Conservation (phyloP, 2,113 vertebrate species). For the Myrmecobius fasciatus region DNA sequence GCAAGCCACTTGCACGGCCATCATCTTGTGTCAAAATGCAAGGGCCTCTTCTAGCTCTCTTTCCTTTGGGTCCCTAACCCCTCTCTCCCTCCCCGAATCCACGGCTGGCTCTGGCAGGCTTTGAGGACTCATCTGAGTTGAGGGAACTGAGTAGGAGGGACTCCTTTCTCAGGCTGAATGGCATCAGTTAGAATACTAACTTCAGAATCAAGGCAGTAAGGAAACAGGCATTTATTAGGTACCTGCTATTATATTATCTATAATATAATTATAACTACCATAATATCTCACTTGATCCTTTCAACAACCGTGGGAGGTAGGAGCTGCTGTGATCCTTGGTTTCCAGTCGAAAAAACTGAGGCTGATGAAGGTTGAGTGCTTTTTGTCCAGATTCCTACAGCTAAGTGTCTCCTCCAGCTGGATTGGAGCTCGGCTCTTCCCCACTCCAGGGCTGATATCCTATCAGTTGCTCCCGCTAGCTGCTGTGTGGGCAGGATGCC, state of each 20-base stretch:
- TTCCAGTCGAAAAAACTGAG: background rate
- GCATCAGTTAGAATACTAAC: constrained; percentile 5
- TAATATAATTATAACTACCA: background rate
- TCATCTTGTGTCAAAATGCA: background rate
- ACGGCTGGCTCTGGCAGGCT: background rate
- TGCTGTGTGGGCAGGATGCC: background rate
- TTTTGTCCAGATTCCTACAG: background rate
- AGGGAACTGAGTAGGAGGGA: background rate
- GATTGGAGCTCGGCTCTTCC: background rate
- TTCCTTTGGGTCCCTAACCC: background rate
- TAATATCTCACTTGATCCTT: background rate
- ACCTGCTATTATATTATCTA: background rate
- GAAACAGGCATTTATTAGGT: background rate
- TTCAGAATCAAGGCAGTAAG: background rate
- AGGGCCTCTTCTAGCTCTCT: background rate
- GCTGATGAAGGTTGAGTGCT: background rate
- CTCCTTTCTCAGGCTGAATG: constrained; percentile 9
- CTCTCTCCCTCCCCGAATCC: background rate
- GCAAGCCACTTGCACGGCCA: background rate
- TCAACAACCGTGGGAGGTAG: background rate
- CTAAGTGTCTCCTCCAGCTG: background rate
- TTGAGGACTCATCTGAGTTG: background rate
- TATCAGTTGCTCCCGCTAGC: background rate
- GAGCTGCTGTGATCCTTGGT: background rate
- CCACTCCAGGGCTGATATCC: background rate